phyloP scores from a whole-genome alignment of 2,113 vertebrate species.

The Corynorhinus townsendii region DNA sequence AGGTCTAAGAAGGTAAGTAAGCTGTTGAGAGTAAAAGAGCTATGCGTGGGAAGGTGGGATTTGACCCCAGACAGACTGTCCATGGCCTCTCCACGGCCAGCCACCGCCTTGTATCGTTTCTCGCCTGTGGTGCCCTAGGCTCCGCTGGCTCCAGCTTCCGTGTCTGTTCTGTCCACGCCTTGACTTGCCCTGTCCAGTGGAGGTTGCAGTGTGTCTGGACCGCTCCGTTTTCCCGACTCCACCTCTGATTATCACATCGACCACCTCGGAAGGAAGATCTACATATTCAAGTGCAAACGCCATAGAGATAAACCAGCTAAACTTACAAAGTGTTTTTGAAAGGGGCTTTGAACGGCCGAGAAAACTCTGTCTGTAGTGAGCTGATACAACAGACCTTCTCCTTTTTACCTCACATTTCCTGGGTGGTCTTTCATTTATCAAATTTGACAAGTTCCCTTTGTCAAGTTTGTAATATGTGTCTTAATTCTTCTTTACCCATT shows the following conservation, averaged over 20 bases:
- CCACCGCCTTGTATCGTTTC: not conserved
- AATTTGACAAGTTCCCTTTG: not conserved
- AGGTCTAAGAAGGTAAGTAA: not conserved
- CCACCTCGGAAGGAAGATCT: constrained; percentile 38
- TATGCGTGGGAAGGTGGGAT: not conserved
- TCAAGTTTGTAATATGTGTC: not conserved
- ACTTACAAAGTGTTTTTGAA: constrained; percentile 49
- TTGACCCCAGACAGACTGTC: not conserved
- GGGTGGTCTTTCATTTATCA: not conserved
- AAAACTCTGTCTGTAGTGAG: not conserved
- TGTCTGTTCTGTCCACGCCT: constrained; percentile 39
- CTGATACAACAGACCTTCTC: not conserved
- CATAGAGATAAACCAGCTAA: constrained; percentile 54
- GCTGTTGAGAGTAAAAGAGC: not conserved
- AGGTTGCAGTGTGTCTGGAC: constrained; percentile 39
- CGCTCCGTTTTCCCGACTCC: constrained; percentile 37
- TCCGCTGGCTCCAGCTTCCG: not conserved
- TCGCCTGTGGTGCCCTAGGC: not conserved
- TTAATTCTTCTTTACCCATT: not conserved
- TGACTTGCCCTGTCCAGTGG: constrained; percentile 43
- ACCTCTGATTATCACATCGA: constrained; percentile 46
- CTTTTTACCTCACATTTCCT: not conserved
- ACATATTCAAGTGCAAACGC: constrained; percentile 62
- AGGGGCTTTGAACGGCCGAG: not conserved
- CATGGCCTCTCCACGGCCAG: not conserved